Evolutionary conservation across 23 tunicate species (phyloP).

Genomic region (Styela clava): DNA sequence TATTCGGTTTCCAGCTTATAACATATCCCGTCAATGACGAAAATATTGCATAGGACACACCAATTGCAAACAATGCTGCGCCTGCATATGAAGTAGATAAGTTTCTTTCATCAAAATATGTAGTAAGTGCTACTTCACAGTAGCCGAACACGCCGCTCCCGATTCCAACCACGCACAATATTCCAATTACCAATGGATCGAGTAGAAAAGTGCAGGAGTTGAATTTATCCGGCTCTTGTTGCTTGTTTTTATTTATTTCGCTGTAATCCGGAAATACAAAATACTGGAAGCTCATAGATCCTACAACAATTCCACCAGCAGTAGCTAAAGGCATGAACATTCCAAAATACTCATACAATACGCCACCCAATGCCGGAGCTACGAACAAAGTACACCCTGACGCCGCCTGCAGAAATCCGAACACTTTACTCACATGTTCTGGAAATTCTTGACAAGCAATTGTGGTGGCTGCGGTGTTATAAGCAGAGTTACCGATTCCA

Average conservation of each 20-base stretch:
- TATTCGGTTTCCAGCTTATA: neutral
- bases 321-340: neutral
- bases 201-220: neutral
- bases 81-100: neutral
- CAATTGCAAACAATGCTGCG: neutral
- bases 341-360: neutral
- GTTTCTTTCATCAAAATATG: neutral
- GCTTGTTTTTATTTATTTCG: neutral
- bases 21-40: neutral
- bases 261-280: neutral
- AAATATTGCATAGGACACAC: neutral
- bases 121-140: neutral
- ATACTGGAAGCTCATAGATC: neutral
- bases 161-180: neutral
- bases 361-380: neutral
- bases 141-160: neutral
- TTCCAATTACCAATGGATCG: neutral
- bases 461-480: neutral
- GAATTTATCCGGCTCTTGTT: neutral
- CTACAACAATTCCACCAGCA: neutral
- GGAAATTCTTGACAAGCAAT: neutral
- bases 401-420: neutral
- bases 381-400: neutral
- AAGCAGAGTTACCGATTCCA: neutral
- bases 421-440: neutral